Evolutionary conservation across 2,113 vertebrate species (phyloP).

Genomic region (Perca schrenkii): DNA sequence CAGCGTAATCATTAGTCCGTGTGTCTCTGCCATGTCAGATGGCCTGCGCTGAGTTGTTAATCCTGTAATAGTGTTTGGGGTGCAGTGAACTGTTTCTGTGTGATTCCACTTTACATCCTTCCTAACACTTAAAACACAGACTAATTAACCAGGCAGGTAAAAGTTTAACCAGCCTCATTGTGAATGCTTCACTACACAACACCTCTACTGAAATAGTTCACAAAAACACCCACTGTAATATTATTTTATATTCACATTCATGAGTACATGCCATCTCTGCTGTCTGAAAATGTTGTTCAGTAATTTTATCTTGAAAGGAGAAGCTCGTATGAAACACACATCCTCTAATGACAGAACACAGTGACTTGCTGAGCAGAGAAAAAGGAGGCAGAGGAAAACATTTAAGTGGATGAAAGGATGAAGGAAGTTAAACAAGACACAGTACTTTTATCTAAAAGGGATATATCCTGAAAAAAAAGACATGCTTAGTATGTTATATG

Average conservation of each 20-base stretch:
- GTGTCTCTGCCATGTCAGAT: slow-evolving; percentile 64
- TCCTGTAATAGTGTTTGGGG: slow-evolving; percentile 43
- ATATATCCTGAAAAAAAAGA: too few relatives aligned
- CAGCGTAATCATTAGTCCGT: slow-evolving; percentile 52
- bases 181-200: slow-evolving; percentile 30
- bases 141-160: slow-evolving; percentile 80
- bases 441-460: neutral
- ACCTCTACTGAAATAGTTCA: slow-evolving; percentile 8
- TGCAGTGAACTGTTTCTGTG: slow-evolving; percentile 65
- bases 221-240: neutral
- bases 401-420: neutral
- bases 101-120: slow-evolving; percentile 69
- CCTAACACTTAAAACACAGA: slow-evolving; percentile 74
- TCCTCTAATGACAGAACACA: neutral
- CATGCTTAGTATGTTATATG: neutral
- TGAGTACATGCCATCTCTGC: neutral
- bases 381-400: neutral
- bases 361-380: neutral
- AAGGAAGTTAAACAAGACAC: neutral
- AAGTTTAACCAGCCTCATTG: slow-evolving; percentile 76
- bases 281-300: neutral
- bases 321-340: neutral
- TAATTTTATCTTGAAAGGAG: neutral
- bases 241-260: neutral
- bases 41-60: slow-evolving; percentile 22